Conservation (phyloP, 2,113 vertebrate species). For the Pelodiscus sinensis region DNA sequence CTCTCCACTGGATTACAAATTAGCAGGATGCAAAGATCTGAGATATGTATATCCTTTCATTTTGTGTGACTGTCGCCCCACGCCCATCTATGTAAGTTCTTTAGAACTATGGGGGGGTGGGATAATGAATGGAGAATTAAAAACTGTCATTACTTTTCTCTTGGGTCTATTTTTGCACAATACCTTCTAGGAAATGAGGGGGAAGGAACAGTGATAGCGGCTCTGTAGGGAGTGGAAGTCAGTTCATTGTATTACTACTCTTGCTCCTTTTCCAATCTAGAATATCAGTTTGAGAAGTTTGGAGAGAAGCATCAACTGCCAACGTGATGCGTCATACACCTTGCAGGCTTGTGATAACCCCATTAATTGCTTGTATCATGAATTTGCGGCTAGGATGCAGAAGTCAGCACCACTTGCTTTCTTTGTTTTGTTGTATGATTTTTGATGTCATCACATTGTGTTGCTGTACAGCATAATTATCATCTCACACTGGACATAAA, state of each 20-base stretch:
- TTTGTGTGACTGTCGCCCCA: no score
- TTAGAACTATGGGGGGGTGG: not conserved
- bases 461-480: not conserved
- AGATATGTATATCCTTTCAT: no score
- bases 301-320: not conserved
- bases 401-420: not conserved
- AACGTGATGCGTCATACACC: not conserved
- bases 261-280: not conserved
- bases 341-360: not conserved
- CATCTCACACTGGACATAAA: not conserved
- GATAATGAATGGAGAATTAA: not conserved
- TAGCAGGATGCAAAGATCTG: no score
- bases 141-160: not conserved
- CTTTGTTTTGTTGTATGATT: not conserved
- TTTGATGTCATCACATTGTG: not conserved
- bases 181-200: not conserved
- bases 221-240: not conserved
- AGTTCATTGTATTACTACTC: not conserved
- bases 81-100: no score
- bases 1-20: no score
- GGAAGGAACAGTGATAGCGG: not conserved
- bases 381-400: not conserved
- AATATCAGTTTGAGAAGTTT: not conserved
- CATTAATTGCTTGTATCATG: not conserved
- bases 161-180: not conserved